A percentile compares a stretch with the other conserved stretches of the same genome.
These are phyloP conservation scores for Drosophila mulleri DNA, from an alignment of 2,888 invertebrate species.

Conservation along the genomic window DNA sequence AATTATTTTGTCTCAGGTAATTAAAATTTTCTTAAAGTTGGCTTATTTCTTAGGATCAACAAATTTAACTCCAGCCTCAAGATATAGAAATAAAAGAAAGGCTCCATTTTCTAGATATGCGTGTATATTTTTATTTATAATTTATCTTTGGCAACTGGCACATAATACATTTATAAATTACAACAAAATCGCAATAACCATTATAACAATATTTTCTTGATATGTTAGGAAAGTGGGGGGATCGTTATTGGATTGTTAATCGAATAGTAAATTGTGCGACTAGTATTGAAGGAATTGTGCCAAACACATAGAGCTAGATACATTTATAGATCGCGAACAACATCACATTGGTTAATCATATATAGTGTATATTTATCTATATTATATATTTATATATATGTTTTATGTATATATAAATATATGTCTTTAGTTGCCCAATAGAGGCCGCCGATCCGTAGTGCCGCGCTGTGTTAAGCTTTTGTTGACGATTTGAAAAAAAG, in stretches of 20 bases:
- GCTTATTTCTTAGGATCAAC: too few relatives aligned
- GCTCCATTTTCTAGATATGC: constrained; percentile 24
- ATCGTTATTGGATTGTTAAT: constrained; percentile 28
- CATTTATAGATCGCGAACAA: constrained; percentile 46
- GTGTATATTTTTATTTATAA: constrained; percentile 51
- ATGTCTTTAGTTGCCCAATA: constrained; percentile 70
- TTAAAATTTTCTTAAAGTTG: too few relatives aligned
- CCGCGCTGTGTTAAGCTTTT: constrained; percentile 59
- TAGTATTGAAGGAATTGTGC: constrained; percentile 55
- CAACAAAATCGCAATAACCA: constrained; percentile 32
- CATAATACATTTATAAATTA: constrained; percentile 30
- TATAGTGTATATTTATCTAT: constrained; percentile 30
- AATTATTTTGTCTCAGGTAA: too few relatives aligned
- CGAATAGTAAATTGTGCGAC: constrained; percentile 48
- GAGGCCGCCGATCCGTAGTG: constrained; percentile 67
- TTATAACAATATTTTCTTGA: constrained; percentile 49
- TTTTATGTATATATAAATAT: constrained; percentile 21
- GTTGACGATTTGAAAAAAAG: constrained; percentile 38
- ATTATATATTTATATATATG: constrained; percentile 26
- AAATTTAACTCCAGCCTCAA: not conserved
- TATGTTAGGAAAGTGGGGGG: constrained; percentile 37
- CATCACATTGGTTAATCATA: constrained; percentile 73
- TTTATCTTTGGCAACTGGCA: constrained; percentile 64
- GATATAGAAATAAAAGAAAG: not conserved
- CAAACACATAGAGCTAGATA: constrained; percentile 28